Evolutionary conservation across 2,797 vertebrate genomes (phyloP), one percentile per base, ranked within the genome.

Genomic region (Pseudomugil tenellus): DNA sequence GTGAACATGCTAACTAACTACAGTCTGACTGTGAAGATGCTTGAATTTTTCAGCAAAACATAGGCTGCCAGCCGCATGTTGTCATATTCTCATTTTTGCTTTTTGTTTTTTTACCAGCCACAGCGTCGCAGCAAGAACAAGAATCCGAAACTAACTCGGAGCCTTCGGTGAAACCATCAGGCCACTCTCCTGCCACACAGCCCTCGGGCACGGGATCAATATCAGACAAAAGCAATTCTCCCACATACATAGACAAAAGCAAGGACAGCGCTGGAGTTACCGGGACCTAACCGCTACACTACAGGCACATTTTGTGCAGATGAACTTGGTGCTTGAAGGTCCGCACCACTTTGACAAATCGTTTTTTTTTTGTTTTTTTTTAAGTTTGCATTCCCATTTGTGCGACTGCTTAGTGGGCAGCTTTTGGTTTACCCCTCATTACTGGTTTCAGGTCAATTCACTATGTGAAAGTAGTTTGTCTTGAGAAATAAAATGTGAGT

Each of bases 91-190:
- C 12, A 31, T 10, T 74, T 72, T 55, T 74, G 6, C 8, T 68
- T 57, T 70, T n/a, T n/a, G n/a, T n/a, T n/a, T n/a, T 70, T 31
- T 28, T 63, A 81, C 72, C 84, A 98, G 97, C 97, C 66, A 95
- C 98, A 6, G 96, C 96, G 0, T 96, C 98, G 0, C 97, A 98
- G 88, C 98, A 97, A 84, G 98, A 99, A 79, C 84, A 96, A 0
- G 98, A 99, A 67, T 72, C 93, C 0, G 97, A 98, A 84, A 77
- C 93, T 28, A 95, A 84, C 80, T 85, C 94, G 0, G 97, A 97
- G 70, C 81, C 95, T 23, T 87, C 91, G 54, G 93, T 85, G 72
- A 99, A 98, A 92, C 55, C 95, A 0, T 82, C 95, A 17, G 95
- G 95, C 80, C 94, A 92, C 56, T 88, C 94, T 70, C 92, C 96